Evolutionary conservation across 1,140 invertebrate genomes (phyloP), one percentile per base, ranked within the genome.

Genomic region (Drosophila bocqueti): DNA sequence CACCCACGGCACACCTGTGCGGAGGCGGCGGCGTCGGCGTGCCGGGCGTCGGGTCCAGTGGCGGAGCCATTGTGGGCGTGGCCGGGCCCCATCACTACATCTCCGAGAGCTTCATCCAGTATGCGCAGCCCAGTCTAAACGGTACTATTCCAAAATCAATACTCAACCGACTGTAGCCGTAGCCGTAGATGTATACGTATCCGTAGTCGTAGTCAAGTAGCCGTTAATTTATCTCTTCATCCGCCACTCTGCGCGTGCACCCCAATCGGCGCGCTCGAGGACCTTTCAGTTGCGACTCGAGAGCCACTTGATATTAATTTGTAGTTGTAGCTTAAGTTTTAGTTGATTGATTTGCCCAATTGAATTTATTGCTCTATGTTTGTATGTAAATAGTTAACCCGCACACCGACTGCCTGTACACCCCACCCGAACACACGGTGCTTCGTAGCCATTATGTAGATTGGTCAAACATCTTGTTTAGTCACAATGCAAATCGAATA

Each of bases 131-230:
- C 66, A 93, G 92, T 74, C 89, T 93, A 81, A 93, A 93, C 83
- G 92, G 92, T 93, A 92, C 91, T 87, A 93, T 93, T 86, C 91
- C 91, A 84, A 91, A 92, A 91, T 92, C 91, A 77, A 92, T 92
- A 91, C 80, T 90, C 77, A 92, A 92, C 79, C 85, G 79, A 77
- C 69, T 92, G 74, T 92, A 92, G 79, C 49, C 43, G 42, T 79
- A 65, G 60, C 4, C 11, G 34, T 66, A 61, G 26, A 24, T 4
- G 34, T 72, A 73, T 47, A 36, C 26, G 34, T 65, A 73, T 31
- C 29, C 15, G 26, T 71, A 72, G 11, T 16, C 29, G 36, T 83
- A 69, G 46, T 61, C 31, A 36, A 67, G 50, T 83, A 80, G 76
- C 18, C 59, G 71, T 78, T 52, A 60, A 47, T 65, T 64, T 71